Base-by-base conservation (phyloP, 1,140 invertebrate species). In the Sitodiplosis mosellana region DNA sequence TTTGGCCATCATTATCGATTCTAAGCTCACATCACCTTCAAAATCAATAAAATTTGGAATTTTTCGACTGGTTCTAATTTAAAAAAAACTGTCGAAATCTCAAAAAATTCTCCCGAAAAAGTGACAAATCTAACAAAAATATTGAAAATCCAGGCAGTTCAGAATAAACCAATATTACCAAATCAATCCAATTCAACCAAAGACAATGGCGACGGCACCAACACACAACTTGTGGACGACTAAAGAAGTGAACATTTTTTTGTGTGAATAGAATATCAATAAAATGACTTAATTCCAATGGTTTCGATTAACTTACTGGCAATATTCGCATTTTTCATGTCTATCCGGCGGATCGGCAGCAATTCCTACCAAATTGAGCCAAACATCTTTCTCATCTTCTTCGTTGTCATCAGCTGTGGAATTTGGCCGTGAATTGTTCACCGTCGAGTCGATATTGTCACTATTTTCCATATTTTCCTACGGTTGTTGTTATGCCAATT, bases 131-230 rank as follows among this genome's bases (percentile, higher is more conserved):
- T 10, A 27, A 27, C 10, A 27, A 27, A 27, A 5, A 5, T 27
- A 27, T 10, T 10, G 3, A 38, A 38, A 45, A 49, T 79, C 77
- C 51, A 81, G 59, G 68, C 87, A 93, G 60, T 82, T 81, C 43
- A n/a, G n/a, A n/a, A n/a, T n/a, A n/a, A n/a, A n/a, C n/a, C n/a
- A n/a, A n/a, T n/a, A n/a, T n/a, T n/a, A n/a, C n/a, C n/a, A n/a
- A n/a, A n/a, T n/a, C n/a, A n/a, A n/a, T 76, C 79, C 43, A 73
- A 59, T 41, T 73, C 67, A 48, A 94, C 78, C 43, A 87, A 67
- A 50, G 79, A 71, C 19, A 73, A 78, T 47, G 76, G 67, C 48
- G 73, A 66, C 12, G 87, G 86, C 90, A 94, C 84, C 87, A 93
- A 60, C 90, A 95, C 27, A 92, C 89, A 38, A 71, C 74, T n/a